phyloP scores from a whole-genome alignment of 1,140 invertebrate genomes.

The Bombus consobrinus region DNA sequence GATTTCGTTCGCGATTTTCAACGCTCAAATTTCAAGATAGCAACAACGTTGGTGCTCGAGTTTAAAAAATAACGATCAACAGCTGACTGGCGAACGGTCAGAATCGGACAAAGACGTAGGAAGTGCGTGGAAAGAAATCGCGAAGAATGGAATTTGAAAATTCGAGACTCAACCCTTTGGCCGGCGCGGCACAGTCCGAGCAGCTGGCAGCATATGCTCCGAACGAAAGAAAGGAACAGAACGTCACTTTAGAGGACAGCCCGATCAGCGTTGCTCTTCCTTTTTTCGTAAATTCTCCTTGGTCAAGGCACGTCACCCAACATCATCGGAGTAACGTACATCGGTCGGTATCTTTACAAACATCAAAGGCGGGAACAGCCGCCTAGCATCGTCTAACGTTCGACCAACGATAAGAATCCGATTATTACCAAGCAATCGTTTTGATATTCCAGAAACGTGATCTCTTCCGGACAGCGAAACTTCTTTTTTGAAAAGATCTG shows the following conservation, averaged over 20 bases:
- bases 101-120: conserved; percentile 13
- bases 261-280: not conserved
- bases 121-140: conserved; percentile 31
- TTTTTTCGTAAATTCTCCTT: conserved; percentile 28
- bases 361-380: not conserved
- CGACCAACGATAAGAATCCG: not conserved
- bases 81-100: conserved; percentile 49
- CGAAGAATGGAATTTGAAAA: conserved; percentile 62
- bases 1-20: not conserved
- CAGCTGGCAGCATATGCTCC: conserved; percentile 68
- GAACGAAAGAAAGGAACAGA: conserved; percentile 43
- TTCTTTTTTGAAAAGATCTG: not conserved
- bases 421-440: not conserved
- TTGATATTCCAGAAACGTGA: not conserved
- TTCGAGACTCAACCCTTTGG: conserved; percentile 63
- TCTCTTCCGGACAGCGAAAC: no score
- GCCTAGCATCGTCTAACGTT: not conserved
- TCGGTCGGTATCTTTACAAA: not conserved
- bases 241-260: conserved; percentile 4
- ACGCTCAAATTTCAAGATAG: not conserved
- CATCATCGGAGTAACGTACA: conserved; percentile 6
- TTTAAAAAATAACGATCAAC: conserved; percentile 43
- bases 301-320: not conserved
- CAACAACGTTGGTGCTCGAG: not conserved
- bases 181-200: conserved; percentile 47